A percentile compares a stretch with the other conserved stretches of the same genome.
These are phyloP conservation scores for Chrysolina oricalcia DNA, from an alignment of 2,888 invertebrate species.

Conservation along the genomic window DNA sequence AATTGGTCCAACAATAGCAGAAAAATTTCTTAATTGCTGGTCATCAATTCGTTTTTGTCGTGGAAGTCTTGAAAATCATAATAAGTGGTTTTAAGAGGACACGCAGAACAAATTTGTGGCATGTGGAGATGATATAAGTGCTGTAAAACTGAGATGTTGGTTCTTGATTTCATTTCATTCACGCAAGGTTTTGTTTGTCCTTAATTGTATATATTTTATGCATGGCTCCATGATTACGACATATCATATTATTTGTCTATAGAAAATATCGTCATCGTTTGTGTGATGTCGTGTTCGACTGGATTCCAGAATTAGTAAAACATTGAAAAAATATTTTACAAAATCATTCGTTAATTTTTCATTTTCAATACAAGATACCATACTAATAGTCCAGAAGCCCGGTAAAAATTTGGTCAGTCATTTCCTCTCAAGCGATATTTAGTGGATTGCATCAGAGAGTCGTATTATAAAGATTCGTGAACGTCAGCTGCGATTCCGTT, in stretches of 20 bases:
- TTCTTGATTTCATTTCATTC: background rate
- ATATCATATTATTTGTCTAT: background rate
- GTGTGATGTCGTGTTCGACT: background rate
- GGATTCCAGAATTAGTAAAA: too few relatives aligned
- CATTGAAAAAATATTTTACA: too few relatives aligned
- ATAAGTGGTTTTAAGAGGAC: background rate
- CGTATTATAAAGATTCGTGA: too few relatives aligned
- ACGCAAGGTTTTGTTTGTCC: background rate
- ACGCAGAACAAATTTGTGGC: conserved; percentile 3
- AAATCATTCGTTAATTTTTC: too few relatives aligned
- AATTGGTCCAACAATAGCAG: background rate
- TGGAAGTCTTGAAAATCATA: background rate
- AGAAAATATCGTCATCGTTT: background rate
- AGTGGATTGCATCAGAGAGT: too few relatives aligned
- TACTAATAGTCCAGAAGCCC: too few relatives aligned
- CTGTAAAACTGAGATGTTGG: background rate
- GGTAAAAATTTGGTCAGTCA: too few relatives aligned
- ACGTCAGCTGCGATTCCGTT: too few relatives aligned
- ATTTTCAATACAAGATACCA: too few relatives aligned
- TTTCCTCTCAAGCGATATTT: too few relatives aligned
- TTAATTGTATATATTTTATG: background rate
- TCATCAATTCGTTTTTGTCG: conserved; percentile 1
- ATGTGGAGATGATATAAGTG: background rate
- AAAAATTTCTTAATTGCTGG: background rate
- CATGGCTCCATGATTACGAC: background rate